Evolutionary conservation across 2,888 invertebrate species (phyloP), one percentile per base, ranked within the genome.

Genomic region (Orthosia cruda): DNA sequence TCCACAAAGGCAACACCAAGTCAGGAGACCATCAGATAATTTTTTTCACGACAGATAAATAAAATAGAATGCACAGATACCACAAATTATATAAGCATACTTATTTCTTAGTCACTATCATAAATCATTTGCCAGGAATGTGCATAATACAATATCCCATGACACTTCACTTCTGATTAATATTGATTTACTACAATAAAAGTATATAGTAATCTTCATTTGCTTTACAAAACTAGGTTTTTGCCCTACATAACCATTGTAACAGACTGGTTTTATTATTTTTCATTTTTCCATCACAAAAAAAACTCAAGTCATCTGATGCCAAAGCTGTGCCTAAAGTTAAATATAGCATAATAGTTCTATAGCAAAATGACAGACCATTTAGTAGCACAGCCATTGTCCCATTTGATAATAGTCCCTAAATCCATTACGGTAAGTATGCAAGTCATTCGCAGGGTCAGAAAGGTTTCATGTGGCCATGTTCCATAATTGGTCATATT

Each of bases 371-470:
- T 74, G 74, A 40, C 52, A 62, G 55, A 16, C 62, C 76, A 72
- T 85, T 84, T 77, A 71, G 59, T 32, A 49, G 11, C 18, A 32
- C 4, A 16, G 52, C 49, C n/a, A 54, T 74, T 76, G 71, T 79
- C 45, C 63, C 59, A 62, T 1, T 1, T n/a, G 26, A 84, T 79
- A 84, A 78, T 74, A 65, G 78, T 55, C 50, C 58, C n/a, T 54
- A 67, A 86, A 76, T 64, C 86, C 86, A 86, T 86, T 86, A 80
- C 11, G 62, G 18, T 32, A 68, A 73, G 26, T 72, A 70, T 80
- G 82, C 74, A 80, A 77, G 86, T 86, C 84, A 86, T 86, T 82
- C 77, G 20, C 32, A 66, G 73, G 80, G 76, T 67, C 70, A 71
- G 80, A 86, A 86, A 76, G 81, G 81, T 77, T 84, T 71, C 26